Percentiles rank a stretch among this genome's conserved stretches.
These are phyloP conservation scores for Fragum sueziense DNA, from an alignment of 2,888 invertebrate genomes.

Conservation along the genomic window DNA sequence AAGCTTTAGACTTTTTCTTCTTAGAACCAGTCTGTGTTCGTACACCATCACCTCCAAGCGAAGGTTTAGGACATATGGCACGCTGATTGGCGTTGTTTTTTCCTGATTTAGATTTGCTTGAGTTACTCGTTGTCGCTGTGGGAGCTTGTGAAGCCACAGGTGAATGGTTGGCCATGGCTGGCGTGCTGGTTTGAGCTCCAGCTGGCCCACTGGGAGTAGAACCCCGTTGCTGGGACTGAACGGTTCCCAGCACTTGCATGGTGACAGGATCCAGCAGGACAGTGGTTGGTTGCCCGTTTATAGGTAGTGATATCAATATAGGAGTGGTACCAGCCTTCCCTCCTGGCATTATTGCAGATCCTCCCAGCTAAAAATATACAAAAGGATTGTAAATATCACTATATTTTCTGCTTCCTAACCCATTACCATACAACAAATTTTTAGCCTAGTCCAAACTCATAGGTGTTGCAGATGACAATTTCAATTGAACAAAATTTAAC, in stretches of 20 bases:
- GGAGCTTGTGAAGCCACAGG: constrained; percentile 21
- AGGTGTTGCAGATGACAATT: too few relatives aligned
- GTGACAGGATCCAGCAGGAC: constrained; percentile 74
- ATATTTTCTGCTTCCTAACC: too few relatives aligned
- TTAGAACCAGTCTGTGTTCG: constrained; percentile 39
- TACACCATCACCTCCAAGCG: constrained; percentile 24
- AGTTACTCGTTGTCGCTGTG: constrained; percentile 27
- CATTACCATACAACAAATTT: too few relatives aligned
- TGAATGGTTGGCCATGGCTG: background rate
- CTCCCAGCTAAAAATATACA: constrained; percentile 40
- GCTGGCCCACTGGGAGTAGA: constrained; percentile 18
- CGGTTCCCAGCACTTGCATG: constrained; percentile 67
- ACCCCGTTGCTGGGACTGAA: constrained; percentile 58
- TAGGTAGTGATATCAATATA: constrained; percentile 75
- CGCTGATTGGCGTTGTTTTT: constrained; percentile 66
- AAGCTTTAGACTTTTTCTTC: constrained; percentile 42
- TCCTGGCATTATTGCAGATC: constrained; percentile 35
- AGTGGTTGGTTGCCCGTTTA: constrained; percentile 72
- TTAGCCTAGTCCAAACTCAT: too few relatives aligned
- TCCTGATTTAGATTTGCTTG: constrained; percentile 54
- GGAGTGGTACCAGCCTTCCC: constrained; percentile 65
- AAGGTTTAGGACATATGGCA: constrained; percentile 71
- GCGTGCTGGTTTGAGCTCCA: background rate
- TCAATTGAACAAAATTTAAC: too few relatives aligned
- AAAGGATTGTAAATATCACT: too few relatives aligned